Evolutionary conservation across 2,797 vertebrate species (phyloP).

Genomic region (Coracias cyanogaster): DNA sequence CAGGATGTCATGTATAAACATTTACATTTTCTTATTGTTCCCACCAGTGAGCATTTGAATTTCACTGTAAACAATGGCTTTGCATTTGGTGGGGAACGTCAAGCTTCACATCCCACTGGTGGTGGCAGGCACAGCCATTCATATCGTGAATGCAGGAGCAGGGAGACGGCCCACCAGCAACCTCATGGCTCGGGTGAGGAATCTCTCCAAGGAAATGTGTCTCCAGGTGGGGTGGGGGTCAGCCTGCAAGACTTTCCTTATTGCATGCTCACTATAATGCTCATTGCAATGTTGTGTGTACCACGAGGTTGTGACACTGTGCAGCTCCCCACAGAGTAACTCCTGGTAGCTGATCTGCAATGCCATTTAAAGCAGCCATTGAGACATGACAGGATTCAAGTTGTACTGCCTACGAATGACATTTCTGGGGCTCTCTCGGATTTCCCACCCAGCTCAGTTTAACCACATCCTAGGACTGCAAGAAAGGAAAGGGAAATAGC

Average conservation of each 20-base stretch:
- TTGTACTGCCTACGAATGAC: neutral
- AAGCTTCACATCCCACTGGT: neutral
- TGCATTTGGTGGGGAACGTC: neutral
- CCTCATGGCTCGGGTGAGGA: neutral
- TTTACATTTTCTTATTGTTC: constrained; percentile 31
- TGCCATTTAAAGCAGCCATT: neutral
- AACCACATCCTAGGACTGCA: neutral
- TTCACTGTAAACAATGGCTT: neutral
- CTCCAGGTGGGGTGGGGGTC: rapidly evolving
- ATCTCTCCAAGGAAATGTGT: neutral
- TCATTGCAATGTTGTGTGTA: neutral
- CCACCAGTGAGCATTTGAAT: neutral
- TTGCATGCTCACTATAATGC: neutral
- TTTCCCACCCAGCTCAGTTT: neutral
- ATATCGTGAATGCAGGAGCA: no score
- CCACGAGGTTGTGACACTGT: rapidly evolving
- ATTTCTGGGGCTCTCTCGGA: neutral
- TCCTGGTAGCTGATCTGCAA: neutral
- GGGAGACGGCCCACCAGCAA: neutral
- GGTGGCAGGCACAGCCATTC: neutral
- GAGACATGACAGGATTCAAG: neutral
- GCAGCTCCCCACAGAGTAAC: neutral
- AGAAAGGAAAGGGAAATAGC: neutral
- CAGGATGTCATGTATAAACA: neutral
- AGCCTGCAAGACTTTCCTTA: neutral